Evolutionary conservation across 2,113 vertebrate species (phyloP).

Genomic region (Sinocyclocheilus anophthalmus): DNA sequence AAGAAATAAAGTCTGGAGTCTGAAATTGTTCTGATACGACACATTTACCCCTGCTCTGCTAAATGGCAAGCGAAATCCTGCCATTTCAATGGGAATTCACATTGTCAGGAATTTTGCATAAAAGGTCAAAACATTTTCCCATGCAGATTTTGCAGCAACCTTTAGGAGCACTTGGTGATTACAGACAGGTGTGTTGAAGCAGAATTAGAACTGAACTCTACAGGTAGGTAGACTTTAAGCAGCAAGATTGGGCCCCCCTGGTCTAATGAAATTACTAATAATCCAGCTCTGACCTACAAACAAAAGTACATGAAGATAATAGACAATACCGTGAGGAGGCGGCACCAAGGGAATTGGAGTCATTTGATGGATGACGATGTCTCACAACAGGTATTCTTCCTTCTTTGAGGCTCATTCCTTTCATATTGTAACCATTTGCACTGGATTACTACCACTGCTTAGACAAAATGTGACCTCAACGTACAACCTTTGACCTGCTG

Average conservation of each 20-base stretch:
- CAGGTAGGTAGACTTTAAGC: too few relatives aligned
- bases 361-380: not conserved
- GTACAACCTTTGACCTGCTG: conserved; percentile 49
- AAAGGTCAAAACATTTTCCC: too few relatives aligned
- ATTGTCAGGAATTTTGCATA: too few relatives aligned
- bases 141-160: too few relatives aligned
- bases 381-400: conserved; percentile 16
- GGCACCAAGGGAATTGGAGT: not conserved
- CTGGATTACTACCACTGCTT: not conserved
- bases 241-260: too few relatives aligned
- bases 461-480: not conserved
- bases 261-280: conserved; percentile 6
- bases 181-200: too few relatives aligned
- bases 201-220: too few relatives aligned
- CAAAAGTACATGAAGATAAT: conserved; percentile 4
- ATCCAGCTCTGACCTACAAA: conserved; percentile 1
- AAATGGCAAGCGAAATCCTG: not conserved
- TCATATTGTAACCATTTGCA: conserved; percentile 8
- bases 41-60: not conserved
- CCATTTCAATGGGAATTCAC: not conserved
- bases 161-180: too few relatives aligned
- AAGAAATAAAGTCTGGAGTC: too few relatives aligned
- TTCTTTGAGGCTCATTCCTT: not conserved
- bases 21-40: too few relatives aligned
- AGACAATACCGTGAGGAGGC: not conserved